Conservation (phyloP, 2,888 invertebrate genomes). For the Hydrotaea cyrtoneurina region DNA sequence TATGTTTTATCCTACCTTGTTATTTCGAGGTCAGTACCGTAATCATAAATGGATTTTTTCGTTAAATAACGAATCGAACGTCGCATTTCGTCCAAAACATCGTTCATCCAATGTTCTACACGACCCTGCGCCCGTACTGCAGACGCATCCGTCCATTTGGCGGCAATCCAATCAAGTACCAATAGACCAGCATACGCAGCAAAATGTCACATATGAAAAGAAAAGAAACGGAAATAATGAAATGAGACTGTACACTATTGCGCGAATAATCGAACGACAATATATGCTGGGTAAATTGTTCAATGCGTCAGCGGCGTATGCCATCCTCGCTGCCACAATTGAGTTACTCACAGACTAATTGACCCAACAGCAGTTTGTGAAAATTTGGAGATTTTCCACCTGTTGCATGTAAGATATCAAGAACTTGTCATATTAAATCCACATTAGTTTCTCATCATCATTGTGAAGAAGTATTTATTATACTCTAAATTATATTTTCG, state of each 20-base stretch:
- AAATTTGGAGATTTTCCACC: no score
- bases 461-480: no score
- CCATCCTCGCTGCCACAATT: no score
- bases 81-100: conserved; percentile 92
- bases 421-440: no score
- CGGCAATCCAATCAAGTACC: conserved; percentile 68
- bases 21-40: conserved; percentile 87
- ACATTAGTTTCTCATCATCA: no score
- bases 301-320: no score
- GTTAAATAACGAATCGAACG: conserved; percentile 90
- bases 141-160: background rate
- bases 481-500: no score
- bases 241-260: conserved; percentile 28
- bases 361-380: no score
- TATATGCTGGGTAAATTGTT: no score
- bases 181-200: conserved; percentile 70
- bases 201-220: conserved; percentile 67
- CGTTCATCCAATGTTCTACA: conserved; percentile 96
- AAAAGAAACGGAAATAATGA: background rate
- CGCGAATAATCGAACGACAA: background rate
- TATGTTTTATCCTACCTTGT: conserved; percentile 81
- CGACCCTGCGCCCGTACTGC: conserved; percentile 88
- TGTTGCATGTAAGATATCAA: no score
- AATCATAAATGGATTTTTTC: conserved; percentile 93
- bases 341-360: no score